Percentiles rank a stretch among this genome's conserved stretches.
Evolutionary conservation across 2,113 vertebrate species (phyloP).

Genomic region (Toxostoma redivivum): DNA sequence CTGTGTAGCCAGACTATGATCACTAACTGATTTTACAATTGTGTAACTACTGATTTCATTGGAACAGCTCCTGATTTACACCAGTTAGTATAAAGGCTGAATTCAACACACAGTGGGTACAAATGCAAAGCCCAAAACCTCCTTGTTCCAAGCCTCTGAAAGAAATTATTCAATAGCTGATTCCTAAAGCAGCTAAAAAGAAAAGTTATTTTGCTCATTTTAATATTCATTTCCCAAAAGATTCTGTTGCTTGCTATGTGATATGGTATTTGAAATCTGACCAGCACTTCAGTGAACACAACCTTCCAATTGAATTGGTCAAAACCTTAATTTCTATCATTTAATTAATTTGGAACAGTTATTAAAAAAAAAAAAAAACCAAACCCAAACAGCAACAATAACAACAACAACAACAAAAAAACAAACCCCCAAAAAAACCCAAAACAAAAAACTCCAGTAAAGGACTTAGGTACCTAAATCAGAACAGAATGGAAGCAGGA

Average conservation of each 20-base stretch:
- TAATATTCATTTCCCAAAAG: background rate
- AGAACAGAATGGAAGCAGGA: background rate
- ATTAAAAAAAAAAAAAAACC: background rate
- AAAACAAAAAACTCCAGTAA: background rate
- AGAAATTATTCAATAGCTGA: background rate
- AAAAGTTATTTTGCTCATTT: background rate
- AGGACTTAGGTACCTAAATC: background rate
- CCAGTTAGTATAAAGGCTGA: background rate
- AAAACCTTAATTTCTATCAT: background rate
- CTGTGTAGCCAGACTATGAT: background rate
- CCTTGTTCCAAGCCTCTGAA: background rate
- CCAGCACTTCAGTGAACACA: background rate
- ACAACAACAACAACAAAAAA: background rate
- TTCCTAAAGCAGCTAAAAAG: background rate
- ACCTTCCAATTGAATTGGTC: background rate
- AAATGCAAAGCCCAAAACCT: background rate
- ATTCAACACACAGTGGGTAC: background rate
- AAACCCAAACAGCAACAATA: too few species aligned
- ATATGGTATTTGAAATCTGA: background rate
- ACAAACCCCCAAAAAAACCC: background rate
- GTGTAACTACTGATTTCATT: slow-evolving; percentile 33
- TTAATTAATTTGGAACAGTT: background rate
- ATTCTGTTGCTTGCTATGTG: background rate
- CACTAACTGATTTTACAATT: slow-evolving; percentile 19
- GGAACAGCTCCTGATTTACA: background rate